These are phyloP conservation scores for Zosterops pallidus DNA, from an alignment of 2,113 vertebrate species.

Conservation along the genomic window DNA sequence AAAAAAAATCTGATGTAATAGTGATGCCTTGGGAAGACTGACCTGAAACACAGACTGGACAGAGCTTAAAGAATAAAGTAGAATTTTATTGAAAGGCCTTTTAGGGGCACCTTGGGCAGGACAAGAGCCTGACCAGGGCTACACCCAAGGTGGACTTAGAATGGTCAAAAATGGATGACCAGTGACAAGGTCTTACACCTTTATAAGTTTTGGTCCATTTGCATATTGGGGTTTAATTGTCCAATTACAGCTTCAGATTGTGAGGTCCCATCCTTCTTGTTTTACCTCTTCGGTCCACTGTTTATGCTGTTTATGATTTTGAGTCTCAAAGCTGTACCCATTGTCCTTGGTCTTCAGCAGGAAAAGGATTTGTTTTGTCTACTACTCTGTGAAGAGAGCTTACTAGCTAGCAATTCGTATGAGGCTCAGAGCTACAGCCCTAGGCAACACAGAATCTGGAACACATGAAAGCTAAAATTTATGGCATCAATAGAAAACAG, in stretches of 20 bases:
- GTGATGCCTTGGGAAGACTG: not conserved
- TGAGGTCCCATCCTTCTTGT: not conserved
- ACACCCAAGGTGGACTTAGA: not conserved
- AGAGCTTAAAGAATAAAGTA: not conserved
- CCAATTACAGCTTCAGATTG: not conserved
- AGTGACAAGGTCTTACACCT: not conserved
- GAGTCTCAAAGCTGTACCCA: not conserved
- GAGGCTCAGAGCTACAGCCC: not conserved
- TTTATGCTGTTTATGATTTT: not conserved
- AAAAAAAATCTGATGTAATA: not conserved
- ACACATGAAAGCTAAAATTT: not conserved
- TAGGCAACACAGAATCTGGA: not conserved
- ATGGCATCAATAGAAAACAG: not conserved
- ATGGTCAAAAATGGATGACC: not conserved
- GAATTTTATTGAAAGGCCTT: not conserved
- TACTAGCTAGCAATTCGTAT: not conserved
- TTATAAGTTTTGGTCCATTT: not conserved
- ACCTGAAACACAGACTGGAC: not conserved
- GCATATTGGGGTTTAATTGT: not conserved
- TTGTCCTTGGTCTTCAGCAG: not conserved
- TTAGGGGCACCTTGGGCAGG: not conserved
- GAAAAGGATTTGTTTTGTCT: not conserved
- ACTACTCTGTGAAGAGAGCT: not conserved
- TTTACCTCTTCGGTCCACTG: not conserved
- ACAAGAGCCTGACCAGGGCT: not conserved